phyloP scores from a whole-genome alignment of 1,140 invertebrate species.

The Drosophila biarmipes region DNA sequence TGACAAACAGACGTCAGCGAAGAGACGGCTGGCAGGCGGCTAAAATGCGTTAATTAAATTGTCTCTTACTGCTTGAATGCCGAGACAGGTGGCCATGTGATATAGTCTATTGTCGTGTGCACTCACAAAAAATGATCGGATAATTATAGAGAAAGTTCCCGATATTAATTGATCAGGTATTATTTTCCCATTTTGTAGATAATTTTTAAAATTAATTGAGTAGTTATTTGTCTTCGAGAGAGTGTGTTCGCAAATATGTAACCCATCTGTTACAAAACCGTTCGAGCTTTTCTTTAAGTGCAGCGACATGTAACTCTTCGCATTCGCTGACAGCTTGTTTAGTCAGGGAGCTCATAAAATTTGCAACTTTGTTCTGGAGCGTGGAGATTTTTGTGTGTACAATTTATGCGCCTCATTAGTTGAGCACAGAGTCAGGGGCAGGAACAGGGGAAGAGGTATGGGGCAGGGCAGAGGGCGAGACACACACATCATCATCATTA shows the following conservation, averaged over 20 bases:
- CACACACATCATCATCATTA: constrained; percentile 76
- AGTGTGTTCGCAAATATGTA: no score
- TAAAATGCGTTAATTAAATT: constrained; percentile 80
- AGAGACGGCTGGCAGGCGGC: constrained; percentile 25
- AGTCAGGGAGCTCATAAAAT: constrained; percentile 71
- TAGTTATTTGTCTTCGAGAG: no score
- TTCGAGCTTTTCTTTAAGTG: constrained; percentile 1
- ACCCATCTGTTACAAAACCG: background rate
- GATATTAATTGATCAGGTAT: background rate
- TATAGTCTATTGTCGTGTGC: constrained; percentile 4
- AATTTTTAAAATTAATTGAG: no score
- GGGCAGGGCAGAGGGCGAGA: constrained; percentile 1
- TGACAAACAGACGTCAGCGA: constrained; percentile 50
- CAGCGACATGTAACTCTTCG: background rate
- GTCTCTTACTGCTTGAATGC: constrained; percentile 66
- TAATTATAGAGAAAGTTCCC: background rate
- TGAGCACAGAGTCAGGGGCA: constrained; percentile 38
- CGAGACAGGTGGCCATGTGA: constrained; percentile 37
- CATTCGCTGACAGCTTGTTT: constrained; percentile 64
- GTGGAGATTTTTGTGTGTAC: constrained; percentile 61
- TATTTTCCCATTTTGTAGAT: no score
- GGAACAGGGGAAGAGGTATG: background rate
- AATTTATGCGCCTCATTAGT: constrained; percentile 84
- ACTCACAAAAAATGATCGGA: constrained; percentile 1
- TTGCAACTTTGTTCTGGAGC: constrained; percentile 64